Base-by-base conservation (phyloP, 92 coral and sea anemone species). In the Heliopora coerulea region DNA sequence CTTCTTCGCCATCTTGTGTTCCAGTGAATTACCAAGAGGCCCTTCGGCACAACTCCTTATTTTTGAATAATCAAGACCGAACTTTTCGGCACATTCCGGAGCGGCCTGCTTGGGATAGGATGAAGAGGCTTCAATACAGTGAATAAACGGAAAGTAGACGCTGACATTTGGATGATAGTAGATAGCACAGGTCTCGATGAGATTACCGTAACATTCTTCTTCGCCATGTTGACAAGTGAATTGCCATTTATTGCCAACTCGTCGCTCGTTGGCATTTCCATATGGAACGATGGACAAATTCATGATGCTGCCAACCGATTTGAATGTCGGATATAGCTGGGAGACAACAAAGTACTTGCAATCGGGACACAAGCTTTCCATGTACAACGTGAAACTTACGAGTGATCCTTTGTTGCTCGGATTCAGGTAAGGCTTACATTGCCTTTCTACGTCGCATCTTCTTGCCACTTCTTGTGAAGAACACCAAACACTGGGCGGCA, bases 181-280 rank as follows among this genome's bases (percentile, higher is more conserved):
- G 12, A 88, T 72, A 28, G 86, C 92, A 44, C 92, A 88, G 0
- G 89, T 81, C 66, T 88, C 92, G 3, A 88, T 88, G 6, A 88
- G 56, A 58, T 88, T 88, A 17, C 92, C 92, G 28, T 65, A 50
- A 68, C 92, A 88, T 64, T 88, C 87, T 27, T 56, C 78, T 13
- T 82, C 62, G 14, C 95, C 95, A 56, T 88, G 95, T 37, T 88
- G 95, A 72, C 95, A 88, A 11, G 64, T 58, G 48, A 85, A 88
- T 29, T 76, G 78, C 95, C 95, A 88, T 63, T 39, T 63, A 19
- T 15, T 41, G 70, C 70, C 70, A 17, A 34, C 49, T 37, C 26
- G 2, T 14, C 21, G 12, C 49, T 88, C 87, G 0, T 68, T 52
- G 8, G 95, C 95, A 54, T 88, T 88, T 6, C 95, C 95, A 62